Conservation (phyloP, 1,140 invertebrate genomes). For the Geopemphigus sp. region DNA sequence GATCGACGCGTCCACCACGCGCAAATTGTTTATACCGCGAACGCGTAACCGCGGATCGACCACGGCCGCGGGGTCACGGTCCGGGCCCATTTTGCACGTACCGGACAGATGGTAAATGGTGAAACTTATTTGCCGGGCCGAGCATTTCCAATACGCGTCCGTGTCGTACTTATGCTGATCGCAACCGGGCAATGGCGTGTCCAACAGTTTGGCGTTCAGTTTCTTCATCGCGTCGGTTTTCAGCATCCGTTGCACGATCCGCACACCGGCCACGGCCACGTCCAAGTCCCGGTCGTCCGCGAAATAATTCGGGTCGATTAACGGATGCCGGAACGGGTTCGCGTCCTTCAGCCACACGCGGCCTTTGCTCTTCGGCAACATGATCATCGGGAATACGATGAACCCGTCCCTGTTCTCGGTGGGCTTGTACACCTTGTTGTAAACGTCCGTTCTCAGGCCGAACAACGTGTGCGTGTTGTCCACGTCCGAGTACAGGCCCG, state of each 20-base stretch:
- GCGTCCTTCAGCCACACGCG: slow-evolving; percentile 59
- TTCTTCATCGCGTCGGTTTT: slow-evolving; percentile 65
- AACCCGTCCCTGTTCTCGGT: slow-evolving; percentile 61
- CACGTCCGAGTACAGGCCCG: slow-evolving; percentile 57
- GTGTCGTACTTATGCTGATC: slow-evolving; percentile 59
- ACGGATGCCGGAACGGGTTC: slow-evolving; percentile 64
- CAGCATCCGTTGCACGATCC: slow-evolving; percentile 64
- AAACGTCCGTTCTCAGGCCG: slow-evolving; percentile 62
- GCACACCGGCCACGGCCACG: slow-evolving; percentile 66
- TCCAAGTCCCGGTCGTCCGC: slow-evolving; percentile 54
- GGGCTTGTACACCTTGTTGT: slow-evolving; percentile 58
- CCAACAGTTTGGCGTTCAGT: slow-evolving; percentile 61
- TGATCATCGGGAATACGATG: slow-evolving; percentile 60
- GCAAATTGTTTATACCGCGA: slow-evolving; percentile 67
- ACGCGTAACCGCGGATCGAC: slow-evolving; percentile 64
- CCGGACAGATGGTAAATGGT: slow-evolving; percentile 60
- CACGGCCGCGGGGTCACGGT: slow-evolving; percentile 60
- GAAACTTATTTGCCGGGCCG: slow-evolving; percentile 57
- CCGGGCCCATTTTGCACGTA: slow-evolving; percentile 67
- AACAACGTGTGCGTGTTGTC: slow-evolving; percentile 60
- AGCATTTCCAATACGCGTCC: slow-evolving; percentile 69
- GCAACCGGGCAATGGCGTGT: slow-evolving; percentile 57
- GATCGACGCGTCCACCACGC: slow-evolving; percentile 73
- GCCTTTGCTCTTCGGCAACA: slow-evolving; percentile 59
- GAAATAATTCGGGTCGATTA: slow-evolving; percentile 72